Conservation (phyloP, 2,113 vertebrate species). For the Collichthys lucidus region DNA sequence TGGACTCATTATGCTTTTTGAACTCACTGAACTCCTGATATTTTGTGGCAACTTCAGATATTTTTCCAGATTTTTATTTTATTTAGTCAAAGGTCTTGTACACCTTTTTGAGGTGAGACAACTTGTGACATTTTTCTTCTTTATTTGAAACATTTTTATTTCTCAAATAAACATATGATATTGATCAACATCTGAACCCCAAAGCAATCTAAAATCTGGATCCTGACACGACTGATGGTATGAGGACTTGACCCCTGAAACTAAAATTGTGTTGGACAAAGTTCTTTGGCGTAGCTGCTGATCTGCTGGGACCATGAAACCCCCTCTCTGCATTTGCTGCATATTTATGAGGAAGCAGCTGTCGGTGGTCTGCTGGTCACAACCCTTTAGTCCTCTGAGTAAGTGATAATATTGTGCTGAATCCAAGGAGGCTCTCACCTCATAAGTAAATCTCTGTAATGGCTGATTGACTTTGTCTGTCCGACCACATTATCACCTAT, state of each 20-base stretch:
- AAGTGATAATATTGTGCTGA: constrained; percentile 38
- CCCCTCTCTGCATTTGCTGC: neutral
- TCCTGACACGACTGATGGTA: constrained; percentile 8
- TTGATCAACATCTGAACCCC: neutral
- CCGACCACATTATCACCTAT: neutral
- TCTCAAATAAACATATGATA: neutral
- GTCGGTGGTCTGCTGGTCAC: constrained; percentile 7
- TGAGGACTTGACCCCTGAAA: constrained; percentile 27
- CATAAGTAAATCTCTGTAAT: constrained; percentile 19
- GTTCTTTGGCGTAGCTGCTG: neutral
- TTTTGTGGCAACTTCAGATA: neutral
- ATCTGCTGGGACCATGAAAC: neutral
- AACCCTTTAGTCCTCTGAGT: constrained; percentile 18
- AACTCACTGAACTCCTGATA: neutral
- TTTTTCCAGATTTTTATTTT: neutral
- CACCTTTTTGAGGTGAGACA: neutral
- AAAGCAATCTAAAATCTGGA: constrained; percentile 2
- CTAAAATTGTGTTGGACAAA: constrained; percentile 6
- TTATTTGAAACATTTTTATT: neutral
- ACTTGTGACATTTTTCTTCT: neutral
- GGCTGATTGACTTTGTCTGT: neutral
- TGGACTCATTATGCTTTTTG: too few relatives aligned
- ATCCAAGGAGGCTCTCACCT: constrained; percentile 4
- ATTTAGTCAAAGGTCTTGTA: neutral
- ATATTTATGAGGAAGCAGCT: constrained; percentile 47